A percentile compares a stretch with the other conserved stretches of the same genome.
Evolutionary conservation across 2,113 vertebrate species (phyloP).

Genomic region (Bos indicus): DNA sequence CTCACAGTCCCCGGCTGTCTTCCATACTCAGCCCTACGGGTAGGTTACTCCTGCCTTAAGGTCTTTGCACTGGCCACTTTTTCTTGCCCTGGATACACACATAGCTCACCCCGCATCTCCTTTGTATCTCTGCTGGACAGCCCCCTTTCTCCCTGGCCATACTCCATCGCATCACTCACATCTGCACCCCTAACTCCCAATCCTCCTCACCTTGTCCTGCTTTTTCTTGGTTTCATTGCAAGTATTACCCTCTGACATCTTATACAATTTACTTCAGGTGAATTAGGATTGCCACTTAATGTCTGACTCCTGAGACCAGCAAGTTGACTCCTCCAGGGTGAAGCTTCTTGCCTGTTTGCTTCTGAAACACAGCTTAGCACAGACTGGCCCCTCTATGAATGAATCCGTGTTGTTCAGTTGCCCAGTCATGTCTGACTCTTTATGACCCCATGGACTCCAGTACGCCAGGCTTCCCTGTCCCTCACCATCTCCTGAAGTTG

Average conservation of each 20-base stretch:
- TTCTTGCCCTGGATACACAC: accelerated
- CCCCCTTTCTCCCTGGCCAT: not conserved
- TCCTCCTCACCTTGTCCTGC: not conserved
- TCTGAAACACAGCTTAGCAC: not conserved
- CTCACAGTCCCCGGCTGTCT: not conserved
- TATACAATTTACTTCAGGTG: not conserved
- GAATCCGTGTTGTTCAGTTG: not conserved
- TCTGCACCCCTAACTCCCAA: not conserved
- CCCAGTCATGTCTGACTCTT: not conserved
- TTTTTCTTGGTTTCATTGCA: not conserved
- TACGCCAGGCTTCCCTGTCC: not conserved
- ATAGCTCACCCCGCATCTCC: not conserved
- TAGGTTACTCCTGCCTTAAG: not conserved
- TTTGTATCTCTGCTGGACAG: not conserved
- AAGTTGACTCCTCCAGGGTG: not conserved
- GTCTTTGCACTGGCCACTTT: not conserved
- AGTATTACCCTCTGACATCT: not conserved
- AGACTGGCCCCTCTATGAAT: accelerated
- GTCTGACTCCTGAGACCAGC: not conserved
- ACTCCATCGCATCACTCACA: not conserved
- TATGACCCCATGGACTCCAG: not conserved
- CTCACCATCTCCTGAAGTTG: not conserved
- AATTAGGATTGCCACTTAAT: not conserved
- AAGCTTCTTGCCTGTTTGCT: not conserved
- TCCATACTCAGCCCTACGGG: too few species aligned